Percentiles rank a stretch among this genome's conserved stretches.
phyloP scores from a whole-genome alignment of 2,888 invertebrate species.

The Clanis bilineata region DNA sequence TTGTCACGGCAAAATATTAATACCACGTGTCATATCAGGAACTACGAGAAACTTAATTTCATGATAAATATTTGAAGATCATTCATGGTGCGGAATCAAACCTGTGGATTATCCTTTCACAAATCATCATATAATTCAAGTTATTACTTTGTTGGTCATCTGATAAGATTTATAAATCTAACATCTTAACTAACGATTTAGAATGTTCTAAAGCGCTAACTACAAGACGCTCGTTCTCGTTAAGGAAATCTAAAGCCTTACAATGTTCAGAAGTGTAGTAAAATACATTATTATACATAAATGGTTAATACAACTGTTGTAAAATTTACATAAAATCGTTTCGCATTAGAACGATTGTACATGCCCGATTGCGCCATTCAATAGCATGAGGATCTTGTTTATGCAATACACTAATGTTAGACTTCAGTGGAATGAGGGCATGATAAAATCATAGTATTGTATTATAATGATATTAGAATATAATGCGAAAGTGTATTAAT shows the following conservation, averaged over 20 bases:
- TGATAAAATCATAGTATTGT: not conserved
- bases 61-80: no score
- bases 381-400: not conserved
- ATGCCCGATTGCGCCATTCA: not conserved
- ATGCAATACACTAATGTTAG: not conserved
- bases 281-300: conserved; percentile 11
- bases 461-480: not conserved
- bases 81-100: no score
- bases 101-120: no score
- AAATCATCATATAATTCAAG: no score
- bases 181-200: conserved; percentile 1
- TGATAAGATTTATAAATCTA: not conserved
- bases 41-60: no score
- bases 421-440: not conserved
- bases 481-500: no score
- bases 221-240: not conserved
- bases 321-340: conserved; percentile 5
- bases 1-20: no score
- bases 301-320: conserved; percentile 11
- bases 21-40: no score
- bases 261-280: conserved; percentile 30
- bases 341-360: conserved; percentile 5
- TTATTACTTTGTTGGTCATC: no score
- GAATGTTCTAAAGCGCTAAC: not conserved
- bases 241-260: not conserved